phyloP scores from a whole-genome alignment of 30 jellyfish, hydroid and myxozoan species.

The Turritopsis dohrnii region DNA sequence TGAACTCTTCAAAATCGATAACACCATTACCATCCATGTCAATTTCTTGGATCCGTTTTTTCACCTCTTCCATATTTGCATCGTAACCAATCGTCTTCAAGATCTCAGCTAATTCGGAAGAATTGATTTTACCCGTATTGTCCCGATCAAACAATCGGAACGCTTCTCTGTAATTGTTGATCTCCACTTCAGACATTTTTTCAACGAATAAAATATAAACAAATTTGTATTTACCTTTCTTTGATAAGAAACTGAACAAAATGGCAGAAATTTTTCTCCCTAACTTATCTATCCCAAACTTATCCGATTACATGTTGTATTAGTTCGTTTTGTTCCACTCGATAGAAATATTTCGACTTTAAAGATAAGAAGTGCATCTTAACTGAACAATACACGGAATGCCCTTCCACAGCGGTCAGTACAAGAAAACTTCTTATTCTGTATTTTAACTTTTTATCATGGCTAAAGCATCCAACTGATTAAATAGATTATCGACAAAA shows the following conservation, averaged over 20 bases:
- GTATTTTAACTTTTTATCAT: not conserved
- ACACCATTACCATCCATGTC: conserved; percentile 24
- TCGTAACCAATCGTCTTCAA: conserved; percentile 9
- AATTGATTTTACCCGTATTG: conserved; percentile 10
- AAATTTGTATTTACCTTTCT: too few relatives aligned
- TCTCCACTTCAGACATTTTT: conserved; percentile 4
- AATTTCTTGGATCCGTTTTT: not conserved
- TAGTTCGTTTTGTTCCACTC: not conserved
- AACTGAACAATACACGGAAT: not conserved
- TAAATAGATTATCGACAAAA: not conserved
- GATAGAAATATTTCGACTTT: too few relatives aligned
- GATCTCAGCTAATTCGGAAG: not conserved
- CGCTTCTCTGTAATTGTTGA: conserved; percentile 27
- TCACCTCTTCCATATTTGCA: conserved; percentile 10
- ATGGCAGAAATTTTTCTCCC: not conserved
- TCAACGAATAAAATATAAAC: too few relatives aligned
- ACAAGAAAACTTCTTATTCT: not conserved
- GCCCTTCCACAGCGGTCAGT: not conserved
- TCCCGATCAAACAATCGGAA: conserved; percentile 28
- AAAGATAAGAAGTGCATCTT: too few relatives aligned
- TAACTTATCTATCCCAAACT: not conserved
- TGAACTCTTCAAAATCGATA: conserved; percentile 18
- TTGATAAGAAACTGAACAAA: not conserved
- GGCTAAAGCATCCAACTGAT: not conserved
- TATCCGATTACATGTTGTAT: not conserved